phyloP scores from a whole-genome alignment of 2,888 invertebrate species.

The Merodon equestris region DNA sequence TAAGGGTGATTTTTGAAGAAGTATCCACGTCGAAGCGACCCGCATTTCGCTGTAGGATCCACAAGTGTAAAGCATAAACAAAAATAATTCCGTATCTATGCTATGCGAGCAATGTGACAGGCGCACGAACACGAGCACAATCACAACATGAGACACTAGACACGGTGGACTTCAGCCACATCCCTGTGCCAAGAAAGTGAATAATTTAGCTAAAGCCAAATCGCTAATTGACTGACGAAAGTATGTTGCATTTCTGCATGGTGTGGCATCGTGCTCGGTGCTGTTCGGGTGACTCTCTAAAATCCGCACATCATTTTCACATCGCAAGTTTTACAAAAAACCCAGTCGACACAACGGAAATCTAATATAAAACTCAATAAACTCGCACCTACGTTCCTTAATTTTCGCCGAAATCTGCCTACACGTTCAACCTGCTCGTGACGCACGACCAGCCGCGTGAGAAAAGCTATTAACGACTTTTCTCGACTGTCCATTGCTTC shows the following conservation, averaged over 20 bases:
- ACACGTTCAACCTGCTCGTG: slow-evolving; percentile 46
- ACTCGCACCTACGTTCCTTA: slow-evolving; percentile 45
- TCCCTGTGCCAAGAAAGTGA: slow-evolving; percentile 35
- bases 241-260: slow-evolving; percentile 56
- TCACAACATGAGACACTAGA: too few species aligned
- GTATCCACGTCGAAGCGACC: too few species aligned
- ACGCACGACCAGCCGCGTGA: slow-evolving; percentile 47
- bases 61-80: slow-evolving; percentile 11
- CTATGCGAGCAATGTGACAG: slow-evolving; percentile 35
- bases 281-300: slow-evolving; percentile 14
- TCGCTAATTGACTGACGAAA: slow-evolving; percentile 54
- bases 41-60: slow-evolving; percentile 5
- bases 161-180: neutral
- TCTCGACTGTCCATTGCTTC: too few species aligned
- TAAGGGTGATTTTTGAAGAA: neutral
- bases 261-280: slow-evolving; percentile 33
- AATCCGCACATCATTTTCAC: slow-evolving; percentile 10
- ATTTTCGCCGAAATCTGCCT: slow-evolving; percentile 12
- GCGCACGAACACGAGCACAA: slow-evolving; percentile 12
- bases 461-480: too few species aligned
- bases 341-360: neutral
- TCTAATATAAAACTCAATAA: slow-evolving; percentile 25
- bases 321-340: too few species aligned
- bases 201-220: slow-evolving; percentile 65
- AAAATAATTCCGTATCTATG: slow-evolving; percentile 29